phyloP scores from a whole-genome alignment of 2,888 invertebrate genomes.

The Mechanitis mazaeus region DNA sequence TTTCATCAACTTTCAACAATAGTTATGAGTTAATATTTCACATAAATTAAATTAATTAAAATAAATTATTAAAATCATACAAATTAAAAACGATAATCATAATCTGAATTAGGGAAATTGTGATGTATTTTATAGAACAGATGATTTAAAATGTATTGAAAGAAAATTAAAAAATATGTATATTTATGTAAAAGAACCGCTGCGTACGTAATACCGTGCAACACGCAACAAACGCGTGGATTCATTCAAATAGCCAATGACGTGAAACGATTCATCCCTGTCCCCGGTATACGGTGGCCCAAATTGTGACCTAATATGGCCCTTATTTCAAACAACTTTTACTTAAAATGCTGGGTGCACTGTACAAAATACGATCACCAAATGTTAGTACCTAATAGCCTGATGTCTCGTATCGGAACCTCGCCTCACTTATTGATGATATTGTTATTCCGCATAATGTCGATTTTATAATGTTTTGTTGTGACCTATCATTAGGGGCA shows the following conservation, averaged over 20 bases:
- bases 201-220: slow-evolving; percentile 48
- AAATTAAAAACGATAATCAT: too few species aligned
- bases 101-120: too few species aligned
- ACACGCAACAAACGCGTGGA: slow-evolving; percentile 57
- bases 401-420: slow-evolving; percentile 17
- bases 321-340: slow-evolving; percentile 11
- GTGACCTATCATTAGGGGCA: slow-evolving; percentile 6
- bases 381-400: slow-evolving; percentile 22
- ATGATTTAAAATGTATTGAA: neutral
- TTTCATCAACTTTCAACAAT: too few species aligned
- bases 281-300: slow-evolving; percentile 25
- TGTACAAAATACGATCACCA: slow-evolving; percentile 36
- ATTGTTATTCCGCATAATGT: slow-evolving; percentile 15
- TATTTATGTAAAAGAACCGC: slow-evolving; percentile 15
- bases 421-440: slow-evolving; percentile 15
- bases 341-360: neutral
- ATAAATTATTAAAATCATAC: too few species aligned
- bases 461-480: slow-evolving; percentile 7
- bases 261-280: slow-evolving; percentile 59
- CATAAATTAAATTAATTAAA: too few species aligned
- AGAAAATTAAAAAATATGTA: neutral
- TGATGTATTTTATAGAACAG: neutral
- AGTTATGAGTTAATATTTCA: too few species aligned
- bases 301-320: neutral
- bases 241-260: slow-evolving; percentile 69